phyloP scores from a whole-genome alignment of 1,140 invertebrate species.

The Pomacea maculata region DNA sequence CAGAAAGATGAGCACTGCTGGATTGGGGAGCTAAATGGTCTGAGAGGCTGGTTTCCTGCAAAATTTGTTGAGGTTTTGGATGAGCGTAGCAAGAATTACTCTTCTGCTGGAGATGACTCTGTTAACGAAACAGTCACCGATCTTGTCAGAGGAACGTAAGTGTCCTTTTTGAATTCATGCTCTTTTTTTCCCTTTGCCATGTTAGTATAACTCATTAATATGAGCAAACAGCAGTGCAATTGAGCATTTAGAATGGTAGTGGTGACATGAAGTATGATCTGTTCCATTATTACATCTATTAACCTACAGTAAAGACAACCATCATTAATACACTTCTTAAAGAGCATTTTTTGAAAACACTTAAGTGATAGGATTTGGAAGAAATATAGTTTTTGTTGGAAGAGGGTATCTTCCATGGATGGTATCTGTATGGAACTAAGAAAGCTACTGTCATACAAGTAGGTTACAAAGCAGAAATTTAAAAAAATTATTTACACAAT shows the following conservation, averaged over 20 bases:
- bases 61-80: conserved; percentile 97
- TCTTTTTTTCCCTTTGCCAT: too few relatives aligned
- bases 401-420: too few relatives aligned
- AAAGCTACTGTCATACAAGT: too few relatives aligned
- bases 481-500: too few relatives aligned
- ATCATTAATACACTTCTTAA: too few relatives aligned
- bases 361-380: too few relatives aligned
- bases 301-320: too few relatives aligned
- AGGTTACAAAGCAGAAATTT: too few relatives aligned
- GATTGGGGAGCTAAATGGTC: conserved; percentile 97
- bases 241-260: not conserved
- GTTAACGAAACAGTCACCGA: conserved; percentile 96
- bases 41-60: conserved; percentile 98
- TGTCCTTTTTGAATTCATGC: conserved; percentile 17
- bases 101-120: conserved; percentile 94
- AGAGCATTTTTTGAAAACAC: too few relatives aligned
- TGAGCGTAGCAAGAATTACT: conserved; percentile 92
- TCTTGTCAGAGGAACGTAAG: conserved; percentile 87
- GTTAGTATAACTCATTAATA: not conserved
- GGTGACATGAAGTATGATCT: not conserved
- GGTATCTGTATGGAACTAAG: too few relatives aligned
- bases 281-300: not conserved
- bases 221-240: not conserved
- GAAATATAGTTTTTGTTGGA: too few relatives aligned
- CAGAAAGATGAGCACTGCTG: conserved; percentile 99